These are phyloP conservation scores for Silurus asotus DNA, from an alignment of 2,113 vertebrate species.

Conservation along the genomic window DNA sequence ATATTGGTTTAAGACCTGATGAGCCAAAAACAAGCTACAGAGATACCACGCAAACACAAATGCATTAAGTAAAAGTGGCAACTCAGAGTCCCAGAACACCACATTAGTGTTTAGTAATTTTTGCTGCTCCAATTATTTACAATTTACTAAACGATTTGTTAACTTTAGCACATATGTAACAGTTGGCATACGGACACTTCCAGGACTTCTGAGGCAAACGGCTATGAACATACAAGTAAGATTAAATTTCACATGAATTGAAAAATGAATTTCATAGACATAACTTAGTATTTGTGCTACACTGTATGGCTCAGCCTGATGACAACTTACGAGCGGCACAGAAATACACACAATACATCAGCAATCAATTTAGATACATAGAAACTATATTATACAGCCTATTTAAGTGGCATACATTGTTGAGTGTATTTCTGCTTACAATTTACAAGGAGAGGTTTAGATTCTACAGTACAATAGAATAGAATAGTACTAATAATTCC, in stretches of 20 bases:
- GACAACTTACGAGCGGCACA: neutral
- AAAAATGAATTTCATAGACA: neutral
- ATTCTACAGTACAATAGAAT: no score
- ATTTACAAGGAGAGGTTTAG: neutral
- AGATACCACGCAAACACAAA: neutral
- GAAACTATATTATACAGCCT: neutral
- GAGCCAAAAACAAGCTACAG: neutral
- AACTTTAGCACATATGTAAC: neutral
- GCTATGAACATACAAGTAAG: neutral
- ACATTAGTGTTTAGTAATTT: neutral
- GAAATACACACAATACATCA: neutral
- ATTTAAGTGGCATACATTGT: neutral
- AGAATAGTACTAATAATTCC: no score
- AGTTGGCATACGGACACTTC: neutral
- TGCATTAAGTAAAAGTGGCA: neutral
- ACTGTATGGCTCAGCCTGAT: no score
- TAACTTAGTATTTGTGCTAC: neutral
- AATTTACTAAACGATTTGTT: neutral
- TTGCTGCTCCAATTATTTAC: neutral
- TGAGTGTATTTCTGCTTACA: slow-evolving; percentile 8
- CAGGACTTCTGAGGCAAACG: neutral
- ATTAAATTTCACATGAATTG: neutral
- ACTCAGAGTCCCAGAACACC: neutral
- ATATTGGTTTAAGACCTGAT: neutral
- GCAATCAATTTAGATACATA: neutral